Conservation (phyloP, 2,888 invertebrate species). For the Agrotis clavis region DNA sequence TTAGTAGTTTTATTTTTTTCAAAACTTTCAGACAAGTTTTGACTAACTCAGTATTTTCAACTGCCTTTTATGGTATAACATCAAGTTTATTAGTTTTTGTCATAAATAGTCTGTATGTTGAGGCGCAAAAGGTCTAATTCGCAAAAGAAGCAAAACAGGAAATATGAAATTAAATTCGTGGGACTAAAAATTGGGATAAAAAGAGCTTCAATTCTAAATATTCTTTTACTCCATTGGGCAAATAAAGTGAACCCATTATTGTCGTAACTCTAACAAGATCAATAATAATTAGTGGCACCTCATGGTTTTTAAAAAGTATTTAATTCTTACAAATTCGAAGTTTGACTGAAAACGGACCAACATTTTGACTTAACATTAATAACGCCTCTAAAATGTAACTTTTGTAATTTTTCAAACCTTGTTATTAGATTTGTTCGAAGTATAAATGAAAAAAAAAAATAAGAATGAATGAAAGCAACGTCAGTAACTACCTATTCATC, state of each 20-base stretch:
- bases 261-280: conserved; percentile 4
- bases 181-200: background rate
- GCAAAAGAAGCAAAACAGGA: too few relatives aligned
- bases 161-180: too few relatives aligned
- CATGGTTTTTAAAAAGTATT: background rate
- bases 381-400: conserved; percentile 26
- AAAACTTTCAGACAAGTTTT: too few relatives aligned
- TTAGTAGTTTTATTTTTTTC: too few relatives aligned
- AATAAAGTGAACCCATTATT: background rate
- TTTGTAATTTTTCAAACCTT: conserved; percentile 31
- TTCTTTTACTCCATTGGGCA: background rate
- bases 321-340: background rate
- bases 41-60: too few relatives aligned
- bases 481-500: conserved; percentile 44
- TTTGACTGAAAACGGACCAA: conserved; percentile 5
- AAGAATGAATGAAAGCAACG: conserved; percentile 32
- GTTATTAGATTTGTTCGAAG: conserved; percentile 24
- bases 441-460: conserved; percentile 14
- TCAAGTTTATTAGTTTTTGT: too few relatives aligned
- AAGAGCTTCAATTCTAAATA: background rate
- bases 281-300: background rate
- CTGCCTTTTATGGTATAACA: too few relatives aligned
- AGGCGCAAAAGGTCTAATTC: too few relatives aligned
- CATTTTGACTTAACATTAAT: conserved; percentile 15
- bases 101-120: too few relatives aligned